Evolutionary conservation across 2,113 vertebrate species (phyloP), one percentile per base, ranked within the genome.

Genomic region (Camelus bactrianus): DNA sequence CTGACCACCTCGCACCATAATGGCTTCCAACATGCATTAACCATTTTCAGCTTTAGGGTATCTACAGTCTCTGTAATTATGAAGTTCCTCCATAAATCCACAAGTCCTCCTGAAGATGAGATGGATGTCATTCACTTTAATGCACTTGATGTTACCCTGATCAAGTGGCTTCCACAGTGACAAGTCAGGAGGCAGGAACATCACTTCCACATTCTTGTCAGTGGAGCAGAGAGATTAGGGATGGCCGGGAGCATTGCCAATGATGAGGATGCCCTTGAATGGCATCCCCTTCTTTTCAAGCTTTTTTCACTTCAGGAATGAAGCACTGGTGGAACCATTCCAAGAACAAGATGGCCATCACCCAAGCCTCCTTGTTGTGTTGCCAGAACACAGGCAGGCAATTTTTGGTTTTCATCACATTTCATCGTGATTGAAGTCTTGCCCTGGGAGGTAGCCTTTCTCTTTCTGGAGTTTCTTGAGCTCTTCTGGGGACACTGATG

Each of bases 11-110:
- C 30, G 19, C 28, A 70, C 56, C 26, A 35, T 65, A 83, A 20
- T 79, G 35, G n/a, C 67, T 88, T 64, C 90, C 67, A 69, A 67
- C n/a, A 76, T 19, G 30, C 64, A 58, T 65, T 58, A 17, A 80
- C 16, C 32, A 16, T 64, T 48, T 73, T 13, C 5, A 46, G 24
- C 46, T 72, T 56, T 46, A 93, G 56, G 22, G 46, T 38, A 38
- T 38, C n/a, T 42, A 38, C 30, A 64, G 48, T 50, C 28, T 79
- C 48, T 58, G 62, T 50, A 35, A 75, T 88, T 58, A 35, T 54
- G 82, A 94, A 83, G 6, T 19, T 85, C 17, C 87, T 91, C 58
- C 81, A 82, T 30, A 91, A 75, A 56, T 81, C 79, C 56, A 17
- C 15, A 15, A 24, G 76, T 52, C n/a, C 30, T n/a, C 30, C 20